phyloP scores from a whole-genome alignment of 2,797 vertebrate genomes.

The Sebastes steindachneri region DNA sequence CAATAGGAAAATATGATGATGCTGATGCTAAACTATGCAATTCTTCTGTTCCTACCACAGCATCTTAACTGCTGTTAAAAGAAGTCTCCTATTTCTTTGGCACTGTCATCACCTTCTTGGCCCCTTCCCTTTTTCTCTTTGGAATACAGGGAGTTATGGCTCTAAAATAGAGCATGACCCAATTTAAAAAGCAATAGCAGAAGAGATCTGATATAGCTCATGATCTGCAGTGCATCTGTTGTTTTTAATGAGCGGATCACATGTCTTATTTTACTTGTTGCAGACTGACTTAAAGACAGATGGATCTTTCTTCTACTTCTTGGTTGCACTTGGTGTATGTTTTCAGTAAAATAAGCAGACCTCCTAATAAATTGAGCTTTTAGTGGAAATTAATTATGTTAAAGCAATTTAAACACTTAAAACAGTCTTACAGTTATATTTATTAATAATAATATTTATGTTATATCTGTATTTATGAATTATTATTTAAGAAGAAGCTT shows the following conservation, averaged over 20 bases:
- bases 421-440: conserved; percentile 7
- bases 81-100: conserved; percentile 39
- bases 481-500: conserved; percentile 29
- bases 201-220: conserved; percentile 36
- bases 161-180: conserved; percentile 59
- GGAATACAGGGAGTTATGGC: conserved; percentile 42
- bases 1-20: conserved; percentile 17
- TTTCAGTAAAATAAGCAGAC: conserved; percentile 38
- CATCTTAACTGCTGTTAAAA: conserved; percentile 6
- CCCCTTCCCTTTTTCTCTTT: conserved; percentile 19
- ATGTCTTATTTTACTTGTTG: conserved; percentile 22
- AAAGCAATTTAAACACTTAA: conserved; percentile 23
- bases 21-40: conserved; percentile 76
- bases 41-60: conserved; percentile 31
- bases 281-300: conserved; percentile 15
- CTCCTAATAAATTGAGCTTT: conserved; percentile 45
- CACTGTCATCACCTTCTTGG: conserved; percentile 34
- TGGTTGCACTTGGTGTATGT: conserved; percentile 20
- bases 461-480: conserved; percentile 21
- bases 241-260: conserved; percentile 18
- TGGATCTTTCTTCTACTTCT: not conserved
- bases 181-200: conserved; percentile 67
- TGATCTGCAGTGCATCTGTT: conserved; percentile 39
- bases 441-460: not conserved
- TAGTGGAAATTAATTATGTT: conserved; percentile 13